A percentile compares a stretch with the other conserved stretches of the same genome.
These are phyloP conservation scores for Dinocampus coccinellae DNA, from an alignment of 2,888 invertebrate genomes.

Conservation along the genomic window DNA sequence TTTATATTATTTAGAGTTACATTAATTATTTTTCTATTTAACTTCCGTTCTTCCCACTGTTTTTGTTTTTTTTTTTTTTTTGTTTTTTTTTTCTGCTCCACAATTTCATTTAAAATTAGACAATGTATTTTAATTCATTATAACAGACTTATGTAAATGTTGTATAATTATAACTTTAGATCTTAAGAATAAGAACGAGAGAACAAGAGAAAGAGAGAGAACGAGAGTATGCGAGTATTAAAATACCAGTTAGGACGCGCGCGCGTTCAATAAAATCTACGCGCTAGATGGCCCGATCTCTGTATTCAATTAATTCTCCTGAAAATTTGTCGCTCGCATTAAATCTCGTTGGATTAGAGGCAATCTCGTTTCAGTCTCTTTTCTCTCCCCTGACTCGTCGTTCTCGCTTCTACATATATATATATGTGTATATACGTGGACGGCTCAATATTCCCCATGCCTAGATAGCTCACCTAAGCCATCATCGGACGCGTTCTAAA, in stretches of 20 bases:
- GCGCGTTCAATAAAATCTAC: conserved; percentile 48
- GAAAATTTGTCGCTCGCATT: conserved; percentile 69
- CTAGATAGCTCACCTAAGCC: conserved; percentile 14
- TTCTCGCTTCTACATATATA: background rate
- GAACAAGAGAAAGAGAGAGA: background rate
- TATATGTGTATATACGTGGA: background rate
- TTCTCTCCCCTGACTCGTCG: conserved; percentile 43
- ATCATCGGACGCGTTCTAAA: conserved; percentile 25
- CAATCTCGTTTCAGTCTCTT: conserved; percentile 60
- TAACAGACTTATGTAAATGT: background rate
- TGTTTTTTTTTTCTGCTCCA: background rate
- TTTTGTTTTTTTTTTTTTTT: no score
- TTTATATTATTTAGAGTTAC: no score
- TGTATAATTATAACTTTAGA: background rate
- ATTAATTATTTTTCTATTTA: no score
- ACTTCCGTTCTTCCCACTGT: no score
- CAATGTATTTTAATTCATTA: background rate
- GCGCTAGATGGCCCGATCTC: conserved; percentile 46
- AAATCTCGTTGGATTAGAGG: conserved; percentile 68
- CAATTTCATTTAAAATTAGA: background rate
- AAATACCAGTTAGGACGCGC: background rate
- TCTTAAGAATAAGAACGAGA: background rate
- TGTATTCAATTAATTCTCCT: conserved; percentile 67
- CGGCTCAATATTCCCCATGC: conserved; percentile 19
- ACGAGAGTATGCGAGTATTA: background rate